Evolutionary conservation across 2,797 vertebrate species (phyloP).

Genomic region (Antennarius maculatus): DNA sequence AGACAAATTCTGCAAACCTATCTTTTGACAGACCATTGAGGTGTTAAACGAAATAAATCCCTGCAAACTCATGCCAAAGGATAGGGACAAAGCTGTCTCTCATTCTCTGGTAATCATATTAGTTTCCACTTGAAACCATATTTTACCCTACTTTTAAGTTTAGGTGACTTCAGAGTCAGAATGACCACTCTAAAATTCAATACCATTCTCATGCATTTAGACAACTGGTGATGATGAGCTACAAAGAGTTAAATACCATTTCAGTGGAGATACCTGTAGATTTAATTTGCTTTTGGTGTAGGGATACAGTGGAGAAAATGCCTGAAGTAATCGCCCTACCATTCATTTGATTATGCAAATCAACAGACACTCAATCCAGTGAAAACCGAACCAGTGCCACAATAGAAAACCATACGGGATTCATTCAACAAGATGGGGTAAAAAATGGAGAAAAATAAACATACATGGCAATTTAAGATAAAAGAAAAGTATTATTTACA

Average conservation of each 20-base stretch:
- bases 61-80: background rate
- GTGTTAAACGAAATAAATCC: background rate
- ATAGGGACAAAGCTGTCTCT: background rate
- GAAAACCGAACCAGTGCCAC: conserved; percentile 71
- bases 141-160: background rate
- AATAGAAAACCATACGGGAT: conserved; percentile 77
- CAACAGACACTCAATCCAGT: conserved; percentile 56
- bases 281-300: background rate
- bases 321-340: conserved; percentile 44
- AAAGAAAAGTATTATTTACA: conserved; percentile 84
- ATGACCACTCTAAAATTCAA: too few relatives aligned
- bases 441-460: conserved; percentile 55
- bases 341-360: conserved; percentile 42
- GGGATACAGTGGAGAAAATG: conserved; percentile 33
- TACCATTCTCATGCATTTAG: too few relatives aligned
- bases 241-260: conserved; percentile 13
- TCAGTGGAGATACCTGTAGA: background rate
- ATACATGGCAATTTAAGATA: conserved; percentile 77
- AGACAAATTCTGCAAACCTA: background rate
- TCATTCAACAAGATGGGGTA: conserved; percentile 71
- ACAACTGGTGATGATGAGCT: background rate
- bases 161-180: background rate
- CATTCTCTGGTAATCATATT: background rate
- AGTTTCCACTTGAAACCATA: background rate
- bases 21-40: background rate